Evolutionary conservation across 1,140 invertebrate genomes (phyloP), one percentile per base, ranked within the genome.

Genomic region (Ips nitidus): DNA sequence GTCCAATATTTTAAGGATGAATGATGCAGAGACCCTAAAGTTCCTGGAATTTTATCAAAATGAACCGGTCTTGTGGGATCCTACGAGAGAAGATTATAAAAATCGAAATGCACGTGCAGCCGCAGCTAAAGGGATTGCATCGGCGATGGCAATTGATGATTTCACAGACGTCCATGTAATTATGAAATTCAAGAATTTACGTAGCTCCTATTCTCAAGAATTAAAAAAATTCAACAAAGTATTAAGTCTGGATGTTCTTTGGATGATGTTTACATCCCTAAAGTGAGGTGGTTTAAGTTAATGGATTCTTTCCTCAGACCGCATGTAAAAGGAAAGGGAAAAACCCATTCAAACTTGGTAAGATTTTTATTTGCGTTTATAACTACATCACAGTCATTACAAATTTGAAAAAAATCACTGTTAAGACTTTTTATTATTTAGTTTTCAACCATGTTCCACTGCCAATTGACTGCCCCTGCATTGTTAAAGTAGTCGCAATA

Each of bases 191-290:
- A 73, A 73, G 52, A 73, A 70, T 70, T 66, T 73, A 56, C 65
- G 55, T 22, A 22, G 22, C 22, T 22, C 22, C 22, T 22, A 22
- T 22, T 22, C 22, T 22, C 22, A 22, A 22, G 22, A 70, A 61
- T 55, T 58, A 76, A 79, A 74, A 81, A 82, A 70, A 72, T 77
- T 39, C 42, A 52, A 56, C 43, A 75, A 1, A 76, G 74, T 37
- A 64, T 41, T 39, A 70, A 66, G 63, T 73, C 69, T 47, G 75
- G 76, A 37, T 47, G 50, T 56, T 45, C 43, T 6, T 45, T 43
- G 37, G 75, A 77, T 36, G 72, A 78, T 8, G 52, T 74, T 4
- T 79, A 79, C 63, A 67, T 56, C 43, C 78, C 78, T 52, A 71
- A 61, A 57, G 62, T 71, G 22, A 45, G 36, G 5, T 71, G 70